phyloP scores from a whole-genome alignment of 2,113 vertebrate genomes.

The Porphyrio hochstetteri region DNA sequence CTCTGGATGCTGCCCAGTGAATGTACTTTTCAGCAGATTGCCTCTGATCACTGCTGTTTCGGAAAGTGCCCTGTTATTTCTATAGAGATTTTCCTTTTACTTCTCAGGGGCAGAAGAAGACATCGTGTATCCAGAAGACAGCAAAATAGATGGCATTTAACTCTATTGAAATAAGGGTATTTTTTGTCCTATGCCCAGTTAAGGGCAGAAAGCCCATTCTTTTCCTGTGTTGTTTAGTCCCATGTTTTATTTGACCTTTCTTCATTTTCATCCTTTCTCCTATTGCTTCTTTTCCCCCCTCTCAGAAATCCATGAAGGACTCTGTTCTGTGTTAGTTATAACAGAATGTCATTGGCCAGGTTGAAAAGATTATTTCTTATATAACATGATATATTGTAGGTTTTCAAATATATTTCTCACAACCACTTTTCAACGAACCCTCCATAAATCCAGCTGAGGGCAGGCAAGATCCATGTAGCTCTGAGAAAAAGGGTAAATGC shows the following conservation, averaged over 20 bases:
- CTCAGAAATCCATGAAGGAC: background rate
- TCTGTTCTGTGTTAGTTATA: background rate
- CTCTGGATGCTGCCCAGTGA: background rate
- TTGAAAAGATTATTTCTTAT: conserved; percentile 12
- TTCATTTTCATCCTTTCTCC: background rate
- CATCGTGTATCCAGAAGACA: background rate
- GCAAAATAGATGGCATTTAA: background rate
- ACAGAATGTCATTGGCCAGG: background rate
- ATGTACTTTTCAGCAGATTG: background rate
- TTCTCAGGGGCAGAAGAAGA: background rate
- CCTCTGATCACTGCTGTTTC: background rate
- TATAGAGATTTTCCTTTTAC: conserved; percentile 11
- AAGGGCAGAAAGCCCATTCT: background rate
- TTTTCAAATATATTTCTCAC: conserved; percentile 5
- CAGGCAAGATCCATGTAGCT: conserved; percentile 68
- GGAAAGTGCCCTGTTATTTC: background rate
- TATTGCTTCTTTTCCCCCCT: background rate
- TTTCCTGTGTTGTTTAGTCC: background rate
- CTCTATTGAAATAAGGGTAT: background rate
- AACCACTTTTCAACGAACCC: background rate
- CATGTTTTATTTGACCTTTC: background rate
- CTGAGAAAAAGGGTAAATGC: background rate
- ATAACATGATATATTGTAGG: background rate
- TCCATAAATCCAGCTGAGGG: conserved; percentile 70
- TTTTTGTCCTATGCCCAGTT: background rate